These are phyloP conservation scores for Drosophila yakuba DNA, from an alignment of 1,140 invertebrate species.

Conservation along the genomic window DNA sequence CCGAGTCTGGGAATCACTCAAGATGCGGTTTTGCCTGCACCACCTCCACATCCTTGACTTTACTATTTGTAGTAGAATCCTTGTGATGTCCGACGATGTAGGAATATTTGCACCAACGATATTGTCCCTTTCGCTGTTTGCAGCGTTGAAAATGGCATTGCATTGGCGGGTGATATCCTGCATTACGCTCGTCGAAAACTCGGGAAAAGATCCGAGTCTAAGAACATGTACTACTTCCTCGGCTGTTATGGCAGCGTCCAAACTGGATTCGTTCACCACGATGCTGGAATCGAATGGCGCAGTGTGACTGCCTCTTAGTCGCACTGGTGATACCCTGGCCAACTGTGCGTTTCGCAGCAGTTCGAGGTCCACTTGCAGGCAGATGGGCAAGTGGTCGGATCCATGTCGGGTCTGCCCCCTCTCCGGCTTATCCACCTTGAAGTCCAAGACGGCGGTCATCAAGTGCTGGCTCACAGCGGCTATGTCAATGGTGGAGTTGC, in stretches of 20 bases:
- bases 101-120: neutral
- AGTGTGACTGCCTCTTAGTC: neutral
- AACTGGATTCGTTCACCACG: neutral
- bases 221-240: constrained; percentile 1
- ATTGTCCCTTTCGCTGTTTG: neutral
- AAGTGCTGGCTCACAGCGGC: constrained; percentile 13
- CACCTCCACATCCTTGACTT: neutral
- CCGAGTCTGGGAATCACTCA: neutral
- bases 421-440: constrained; percentile 13
- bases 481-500: constrained; percentile 21
- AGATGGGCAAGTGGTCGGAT: constrained; percentile 32
- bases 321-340: neutral
- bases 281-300: neutral
- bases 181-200: neutral
- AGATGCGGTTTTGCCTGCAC: neutral
- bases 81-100: neutral
- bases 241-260: neutral
- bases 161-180: neutral
- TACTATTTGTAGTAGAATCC: constrained; percentile 3
- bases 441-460: constrained; percentile 4
- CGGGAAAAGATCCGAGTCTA: neutral
- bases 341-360: neutral
- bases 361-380: constrained; percentile 1
- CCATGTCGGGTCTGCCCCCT: neutral
- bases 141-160: neutral